Evolutionary conservation across 2,888 invertebrate genomes (phyloP).

Genomic region (Theretra japonica): DNA sequence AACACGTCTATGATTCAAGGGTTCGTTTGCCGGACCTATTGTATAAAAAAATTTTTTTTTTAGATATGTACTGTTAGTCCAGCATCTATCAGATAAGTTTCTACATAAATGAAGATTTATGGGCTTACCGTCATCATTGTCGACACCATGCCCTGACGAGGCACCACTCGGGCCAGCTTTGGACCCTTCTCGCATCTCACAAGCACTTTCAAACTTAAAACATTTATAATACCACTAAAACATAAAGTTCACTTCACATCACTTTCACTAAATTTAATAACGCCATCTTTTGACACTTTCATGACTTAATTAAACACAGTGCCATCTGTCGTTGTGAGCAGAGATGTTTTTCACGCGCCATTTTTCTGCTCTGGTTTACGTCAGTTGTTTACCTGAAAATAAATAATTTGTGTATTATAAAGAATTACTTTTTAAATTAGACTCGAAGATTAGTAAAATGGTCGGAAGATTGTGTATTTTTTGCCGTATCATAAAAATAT

Average conservation of each 20-base stretch:
- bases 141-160: conserved; percentile 66
- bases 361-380: not conserved
- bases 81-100: too few relatives aligned
- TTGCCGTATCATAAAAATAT: not conserved
- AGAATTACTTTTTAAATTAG: conserved; percentile 8
- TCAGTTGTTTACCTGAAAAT: conserved; percentile 16
- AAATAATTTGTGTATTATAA: not conserved
- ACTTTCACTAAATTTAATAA: conserved; percentile 40
- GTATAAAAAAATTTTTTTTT: too few relatives aligned
- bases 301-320: conserved; percentile 32
- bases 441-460: not conserved
- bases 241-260: conserved; percentile 39
- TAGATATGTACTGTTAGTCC: too few relatives aligned
- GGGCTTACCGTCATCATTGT: conserved; percentile 68
- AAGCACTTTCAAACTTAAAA: conserved; percentile 55
- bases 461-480: not conserved
- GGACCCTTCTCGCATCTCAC: conserved; percentile 80
- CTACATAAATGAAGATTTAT: not conserved
- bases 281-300: conserved; percentile 43
- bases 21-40: too few relatives aligned
- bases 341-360: not conserved
- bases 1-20: too few relatives aligned
- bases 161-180: conserved; percentile 74
- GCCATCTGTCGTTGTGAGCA: conserved; percentile 43
- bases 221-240: conserved; percentile 50